These are phyloP conservation scores for Drosophila tripunctata DNA, from an alignment of 2,888 invertebrate species.

Conservation along the genomic window DNA sequence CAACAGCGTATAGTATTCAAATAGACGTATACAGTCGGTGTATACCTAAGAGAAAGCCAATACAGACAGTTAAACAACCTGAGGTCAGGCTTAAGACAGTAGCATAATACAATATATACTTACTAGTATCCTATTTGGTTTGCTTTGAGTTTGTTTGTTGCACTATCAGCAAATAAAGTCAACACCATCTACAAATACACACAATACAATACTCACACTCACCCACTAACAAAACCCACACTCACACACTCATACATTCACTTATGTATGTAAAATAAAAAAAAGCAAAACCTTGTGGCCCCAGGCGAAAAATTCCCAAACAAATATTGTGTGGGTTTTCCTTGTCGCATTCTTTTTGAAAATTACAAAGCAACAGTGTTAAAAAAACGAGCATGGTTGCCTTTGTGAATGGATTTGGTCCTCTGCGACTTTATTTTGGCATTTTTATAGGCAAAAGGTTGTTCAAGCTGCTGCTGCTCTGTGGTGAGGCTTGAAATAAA, in stretches of 20 bases:
- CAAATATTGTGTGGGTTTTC: slow-evolving; percentile 47
- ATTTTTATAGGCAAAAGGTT: slow-evolving; percentile 55
- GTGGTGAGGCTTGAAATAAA: not conserved
- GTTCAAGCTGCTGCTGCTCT: not conserved
- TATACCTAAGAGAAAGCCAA: slow-evolving; percentile 37
- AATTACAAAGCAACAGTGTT: slow-evolving; percentile 20
- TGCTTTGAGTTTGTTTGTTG: slow-evolving; percentile 39
- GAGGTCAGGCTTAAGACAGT: slow-evolving; percentile 24
- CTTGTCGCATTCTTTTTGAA: slow-evolving; percentile 33
- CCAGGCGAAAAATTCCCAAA: slow-evolving; percentile 36
- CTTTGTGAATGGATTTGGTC: slow-evolving; percentile 39
- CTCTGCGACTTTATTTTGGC: slow-evolving; percentile 53
- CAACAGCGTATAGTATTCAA: not conserved
- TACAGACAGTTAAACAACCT: slow-evolving; percentile 44
- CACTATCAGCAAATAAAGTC: slow-evolving; percentile 59
- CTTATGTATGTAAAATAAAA: slow-evolving; percentile 26
- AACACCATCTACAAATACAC: slow-evolving; percentile 41
- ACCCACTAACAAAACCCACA: not conserved
- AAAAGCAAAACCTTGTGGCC: slow-evolving; percentile 33
- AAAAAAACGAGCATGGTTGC: slow-evolving; percentile 25
- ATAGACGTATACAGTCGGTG: slow-evolving; percentile 6
- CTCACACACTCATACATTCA: slow-evolving; percentile 1
- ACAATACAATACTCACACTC: slow-evolving; percentile 16
- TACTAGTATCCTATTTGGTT: slow-evolving; percentile 32
- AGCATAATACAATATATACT: slow-evolving; percentile 10